Evolutionary conservation across 2,888 invertebrate species (phyloP), one percentile per base, ranked within the genome.

Genomic region (Schrankia costaestrigalis): DNA sequence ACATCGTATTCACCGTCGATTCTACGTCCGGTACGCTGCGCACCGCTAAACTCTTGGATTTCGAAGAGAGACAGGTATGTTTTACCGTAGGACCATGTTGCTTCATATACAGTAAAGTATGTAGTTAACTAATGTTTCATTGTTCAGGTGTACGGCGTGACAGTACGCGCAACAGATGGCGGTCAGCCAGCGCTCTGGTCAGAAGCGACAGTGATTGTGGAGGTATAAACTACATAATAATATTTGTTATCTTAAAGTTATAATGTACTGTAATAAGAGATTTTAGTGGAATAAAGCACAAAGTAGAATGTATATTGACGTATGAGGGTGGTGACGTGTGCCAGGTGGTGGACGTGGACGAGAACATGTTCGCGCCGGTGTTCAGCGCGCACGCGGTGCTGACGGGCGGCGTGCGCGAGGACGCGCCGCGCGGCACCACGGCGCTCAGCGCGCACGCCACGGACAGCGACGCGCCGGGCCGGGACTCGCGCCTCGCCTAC

Each of bases 301-400:
- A n/a, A n/a, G n/a, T n/a, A n/a, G n/a, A n/a, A n/a, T n/a, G n/a
- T n/a, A n/a, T n/a, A n/a, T n/a, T n/a, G n/a, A n/a, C n/a, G n/a
- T n/a, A n/a, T n/a, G n/a, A n/a, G n/a, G n/a, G n/a, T n/a, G n/a
- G n/a, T n/a, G n/a, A n/a, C 9, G 9, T 27, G 12, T 12, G n/a
- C 9, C 26, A 54, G 54, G 91, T 96, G 43, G 93, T 95, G 53
- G 98, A 98, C 83, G 97, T 98, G 10, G 97, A 98, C 83, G 98
- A 98, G 83, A 98, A 98, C 81, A 88, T 92, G 35, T 92, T 93
- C 78, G 90, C 96, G 32, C 97, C 98, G 1, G 87, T 89, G 49
- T 98, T 98, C 78, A 90, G 90, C 31, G 95, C 95, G 73, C 94
- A 93, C 64, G 64, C 51, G 26, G 95, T 96, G 51, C 84, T 94